A percentile compares a stretch with the other conserved stretches of the same genome.
Conservation (phyloP, 1,140 invertebrate genomes). For the Carposina sasakii region DNA sequence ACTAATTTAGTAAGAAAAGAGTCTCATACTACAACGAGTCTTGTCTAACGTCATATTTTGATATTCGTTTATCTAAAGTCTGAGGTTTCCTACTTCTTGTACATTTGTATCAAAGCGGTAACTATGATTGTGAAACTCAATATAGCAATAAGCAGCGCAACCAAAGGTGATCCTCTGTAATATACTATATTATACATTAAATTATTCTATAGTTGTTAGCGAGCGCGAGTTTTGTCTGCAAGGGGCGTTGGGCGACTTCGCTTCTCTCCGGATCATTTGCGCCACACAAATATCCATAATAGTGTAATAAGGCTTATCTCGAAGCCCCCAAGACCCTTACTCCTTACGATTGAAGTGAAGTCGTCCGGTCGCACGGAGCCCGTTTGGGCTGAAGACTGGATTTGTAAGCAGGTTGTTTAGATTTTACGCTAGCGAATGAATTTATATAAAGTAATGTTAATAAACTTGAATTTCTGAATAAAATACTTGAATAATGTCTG, state of each 20-base stretch:
- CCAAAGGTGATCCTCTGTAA: conserved; percentile 32
- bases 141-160: conserved; percentile 46
- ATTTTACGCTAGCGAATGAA: conserved; percentile 56
- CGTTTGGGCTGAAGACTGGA: conserved; percentile 31
- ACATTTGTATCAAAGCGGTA: too few species aligned
- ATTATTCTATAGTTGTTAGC: too few species aligned
- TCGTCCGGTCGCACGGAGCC: too few species aligned
- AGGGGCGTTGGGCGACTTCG: too few species aligned
- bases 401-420: conserved; percentile 58
- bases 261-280: too few species aligned
- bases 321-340: too few species aligned
- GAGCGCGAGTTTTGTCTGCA: too few species aligned
- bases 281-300: too few species aligned
- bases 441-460: conserved; percentile 65
- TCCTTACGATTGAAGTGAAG: too few species aligned
- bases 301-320: too few species aligned
- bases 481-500: conserved; percentile 37
- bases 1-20: too few species aligned
- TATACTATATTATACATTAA: conserved; percentile 18
- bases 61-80: conserved; percentile 56
- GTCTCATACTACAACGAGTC: conserved; percentile 41
- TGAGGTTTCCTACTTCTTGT: conserved; percentile 33
- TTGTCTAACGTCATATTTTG: conserved; percentile 52
- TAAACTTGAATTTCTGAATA: conserved; percentile 59
- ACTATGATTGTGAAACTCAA: conserved; percentile 19